Conservation (phyloP, 2,797 vertebrate species). For the Acomys russatus region DNA sequence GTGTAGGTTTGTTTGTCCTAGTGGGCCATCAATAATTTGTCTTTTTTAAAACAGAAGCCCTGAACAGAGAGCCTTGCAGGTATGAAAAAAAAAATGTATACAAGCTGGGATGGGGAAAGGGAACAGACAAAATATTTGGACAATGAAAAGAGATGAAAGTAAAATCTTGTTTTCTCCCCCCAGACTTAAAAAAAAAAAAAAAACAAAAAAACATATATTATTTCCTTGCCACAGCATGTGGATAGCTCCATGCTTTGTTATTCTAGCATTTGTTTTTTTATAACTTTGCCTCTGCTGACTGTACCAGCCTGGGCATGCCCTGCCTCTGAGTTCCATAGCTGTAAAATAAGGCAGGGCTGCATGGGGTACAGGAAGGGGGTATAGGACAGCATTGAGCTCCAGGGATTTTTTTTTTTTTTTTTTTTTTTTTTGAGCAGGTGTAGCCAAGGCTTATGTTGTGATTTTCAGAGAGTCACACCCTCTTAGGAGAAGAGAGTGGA, state of each 20-base stretch:
- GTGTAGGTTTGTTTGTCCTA: not conserved
- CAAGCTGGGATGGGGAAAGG: not conserved
- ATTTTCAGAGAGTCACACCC: not conserved
- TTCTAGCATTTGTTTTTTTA: conserved; percentile 21
- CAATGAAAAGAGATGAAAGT: not conserved
- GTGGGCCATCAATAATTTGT: not conserved
- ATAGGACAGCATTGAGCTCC: not conserved
- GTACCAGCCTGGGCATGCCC: not conserved
- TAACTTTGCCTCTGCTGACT: not conserved
- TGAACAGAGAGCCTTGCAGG: not conserved
- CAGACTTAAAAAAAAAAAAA: not conserved
- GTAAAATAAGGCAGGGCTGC: not conserved
- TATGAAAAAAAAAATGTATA: not conserved
- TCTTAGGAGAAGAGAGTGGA: not conserved
- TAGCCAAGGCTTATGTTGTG: not conserved
- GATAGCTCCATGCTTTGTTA: not conserved
- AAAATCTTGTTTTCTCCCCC: conserved; percentile 6
- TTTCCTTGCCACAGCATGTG: conserved; percentile 4
- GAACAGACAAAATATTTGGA: conserved; percentile 22
- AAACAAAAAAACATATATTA: not conserved
- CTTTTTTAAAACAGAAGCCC: conserved; percentile 8
- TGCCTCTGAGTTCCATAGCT: not conserved
- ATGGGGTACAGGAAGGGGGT: not conserved
- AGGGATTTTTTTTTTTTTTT: not conserved
- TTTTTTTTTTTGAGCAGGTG: conserved; percentile 36